These are phyloP conservation scores for Thermophis baileyi DNA, from an alignment of 2,113 vertebrate species.

Conservation along the genomic window DNA sequence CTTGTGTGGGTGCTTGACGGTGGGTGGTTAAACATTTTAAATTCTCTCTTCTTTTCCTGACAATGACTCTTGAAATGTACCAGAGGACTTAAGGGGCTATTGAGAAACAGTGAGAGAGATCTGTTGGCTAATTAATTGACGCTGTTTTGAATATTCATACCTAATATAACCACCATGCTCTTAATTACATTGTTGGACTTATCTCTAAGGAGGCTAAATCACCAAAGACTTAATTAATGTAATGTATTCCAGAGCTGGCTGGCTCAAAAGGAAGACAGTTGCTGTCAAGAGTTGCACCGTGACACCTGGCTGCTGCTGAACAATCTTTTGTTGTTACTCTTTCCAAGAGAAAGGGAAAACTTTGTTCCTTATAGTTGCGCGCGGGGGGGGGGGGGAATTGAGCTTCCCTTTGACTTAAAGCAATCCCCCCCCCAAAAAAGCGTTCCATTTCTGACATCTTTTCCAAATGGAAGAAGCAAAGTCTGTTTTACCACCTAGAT, in stretches of 20 bases:
- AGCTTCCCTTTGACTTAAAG: slow-evolving; percentile 59
- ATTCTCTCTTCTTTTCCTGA: slow-evolving; percentile 71
- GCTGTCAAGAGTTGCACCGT: slow-evolving; percentile 90
- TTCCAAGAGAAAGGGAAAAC: slow-evolving; percentile 72
- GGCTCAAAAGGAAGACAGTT: slow-evolving; percentile 88
- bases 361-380: slow-evolving; percentile 60
- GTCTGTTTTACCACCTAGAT: neutral
- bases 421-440: slow-evolving; percentile 24
- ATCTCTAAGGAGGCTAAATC: slow-evolving; percentile 98
- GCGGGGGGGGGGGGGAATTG: too few species aligned
- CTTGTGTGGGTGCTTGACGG: neutral
- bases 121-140: slow-evolving; percentile 98
- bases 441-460: neutral
- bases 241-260: slow-evolving; percentile 98
- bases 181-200: slow-evolving; percentile 99
- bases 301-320: slow-evolving; percentile 93
- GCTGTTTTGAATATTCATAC: slow-evolving; percentile 99
- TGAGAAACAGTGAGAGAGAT: slow-evolving; percentile 80
- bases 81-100: slow-evolving; percentile 82
- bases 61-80: slow-evolving; percentile 87
- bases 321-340: slow-evolving; percentile 83
- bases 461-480: neutral
- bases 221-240: slow-evolving; percentile 99
- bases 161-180: slow-evolving; percentile 91
- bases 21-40: slow-evolving; percentile 34